Evolutionary conservation across 2,888 invertebrate genomes (phyloP).

Genomic region (Caenorhabditis sp.): DNA sequence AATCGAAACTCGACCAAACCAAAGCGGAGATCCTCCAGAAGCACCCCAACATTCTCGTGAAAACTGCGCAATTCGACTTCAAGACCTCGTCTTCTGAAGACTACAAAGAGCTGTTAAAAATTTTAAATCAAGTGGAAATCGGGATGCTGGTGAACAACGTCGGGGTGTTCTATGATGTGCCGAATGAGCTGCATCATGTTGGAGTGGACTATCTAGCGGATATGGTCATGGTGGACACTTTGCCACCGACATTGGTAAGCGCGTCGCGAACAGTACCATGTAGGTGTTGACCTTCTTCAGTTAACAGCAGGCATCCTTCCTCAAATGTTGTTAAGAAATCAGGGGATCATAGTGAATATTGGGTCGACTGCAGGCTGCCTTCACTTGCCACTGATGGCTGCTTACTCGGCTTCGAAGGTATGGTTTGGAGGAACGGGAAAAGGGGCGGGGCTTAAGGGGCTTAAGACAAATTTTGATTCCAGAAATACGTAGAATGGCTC

Average conservation of each 20-base stretch:
- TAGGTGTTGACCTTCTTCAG: slow-evolving; percentile 68
- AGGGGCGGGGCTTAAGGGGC: too few species aligned
- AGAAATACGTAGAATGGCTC: slow-evolving; percentile 78
- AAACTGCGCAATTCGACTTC: slow-evolving; percentile 77
- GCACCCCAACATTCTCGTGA: neutral
- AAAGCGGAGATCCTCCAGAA: slow-evolving; percentile 52
- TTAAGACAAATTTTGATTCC: too few species aligned
- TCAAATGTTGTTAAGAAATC: slow-evolving; percentile 89
- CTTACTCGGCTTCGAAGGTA: slow-evolving; percentile 93
- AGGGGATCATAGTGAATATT: slow-evolving; percentile 93
- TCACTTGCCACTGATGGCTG: slow-evolving; percentile 83
- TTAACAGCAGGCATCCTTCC: slow-evolving; percentile 93
- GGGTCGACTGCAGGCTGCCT: slow-evolving; percentile 89
- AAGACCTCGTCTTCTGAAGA: slow-evolving; percentile 67
- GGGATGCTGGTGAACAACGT: slow-evolving; percentile 90
- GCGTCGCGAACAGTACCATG: too few species aligned
- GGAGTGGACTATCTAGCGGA: slow-evolving; percentile 69
- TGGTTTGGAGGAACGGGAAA: neutral
- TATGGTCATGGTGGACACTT: slow-evolving; percentile 90
- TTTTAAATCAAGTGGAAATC: slow-evolving; percentile 76
- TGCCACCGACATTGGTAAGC: slow-evolving; percentile 85
- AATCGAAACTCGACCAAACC: slow-evolving; percentile 77
- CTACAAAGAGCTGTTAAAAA: slow-evolving; percentile 73
- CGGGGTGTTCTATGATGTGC: slow-evolving; percentile 91
- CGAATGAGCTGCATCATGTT: slow-evolving; percentile 86